Evolutionary conservation across 2,797 vertebrate genomes (phyloP).

Genomic region (Enteromius afrohamiltoni): DNA sequence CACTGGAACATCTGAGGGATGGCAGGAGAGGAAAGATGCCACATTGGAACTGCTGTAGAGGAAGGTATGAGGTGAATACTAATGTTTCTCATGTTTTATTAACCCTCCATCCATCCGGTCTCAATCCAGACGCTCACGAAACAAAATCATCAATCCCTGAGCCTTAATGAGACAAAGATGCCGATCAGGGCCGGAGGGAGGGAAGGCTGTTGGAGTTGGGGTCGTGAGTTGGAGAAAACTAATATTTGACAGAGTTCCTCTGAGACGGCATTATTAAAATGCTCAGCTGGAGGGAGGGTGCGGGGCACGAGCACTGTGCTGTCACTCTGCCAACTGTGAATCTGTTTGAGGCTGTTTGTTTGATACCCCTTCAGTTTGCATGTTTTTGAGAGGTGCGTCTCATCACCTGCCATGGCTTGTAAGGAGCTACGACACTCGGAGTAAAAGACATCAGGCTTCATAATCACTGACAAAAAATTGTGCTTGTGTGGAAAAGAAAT

Average conservation of each 20-base stretch:
- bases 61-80: slow-evolving; percentile 70
- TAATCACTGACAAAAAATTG: background rate
- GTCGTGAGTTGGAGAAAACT: slow-evolving; percentile 56
- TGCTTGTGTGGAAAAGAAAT: slow-evolving; percentile 2
- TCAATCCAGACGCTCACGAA: slow-evolving; percentile 71
- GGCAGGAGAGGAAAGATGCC: slow-evolving; percentile 63
- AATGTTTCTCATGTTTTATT: slow-evolving; percentile 83
- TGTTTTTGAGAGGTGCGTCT: background rate
- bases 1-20: slow-evolving; percentile 67
- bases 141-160: slow-evolving; percentile 77
- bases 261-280: slow-evolving; percentile 67
- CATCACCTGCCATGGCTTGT: slow-evolving; percentile 20
- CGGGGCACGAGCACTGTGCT: slow-evolving; percentile 51
- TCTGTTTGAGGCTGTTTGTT: slow-evolving; percentile 42
- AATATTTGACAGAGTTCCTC: slow-evolving; percentile 69
- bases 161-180: slow-evolving; percentile 69
- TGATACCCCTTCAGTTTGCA: slow-evolving; percentile 32
- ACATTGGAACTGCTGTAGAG: slow-evolving; percentile 17
- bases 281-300: slow-evolving; percentile 61
- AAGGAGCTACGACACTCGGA: background rate
- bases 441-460: slow-evolving; percentile 9
- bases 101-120: slow-evolving; percentile 71
- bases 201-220: slow-evolving; percentile 43
- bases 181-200: slow-evolving; percentile 55
- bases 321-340: slow-evolving; percentile 36